Conservation (phyloP, 2,888 invertebrate species). For the Alloscopus bannaensis region DNA sequence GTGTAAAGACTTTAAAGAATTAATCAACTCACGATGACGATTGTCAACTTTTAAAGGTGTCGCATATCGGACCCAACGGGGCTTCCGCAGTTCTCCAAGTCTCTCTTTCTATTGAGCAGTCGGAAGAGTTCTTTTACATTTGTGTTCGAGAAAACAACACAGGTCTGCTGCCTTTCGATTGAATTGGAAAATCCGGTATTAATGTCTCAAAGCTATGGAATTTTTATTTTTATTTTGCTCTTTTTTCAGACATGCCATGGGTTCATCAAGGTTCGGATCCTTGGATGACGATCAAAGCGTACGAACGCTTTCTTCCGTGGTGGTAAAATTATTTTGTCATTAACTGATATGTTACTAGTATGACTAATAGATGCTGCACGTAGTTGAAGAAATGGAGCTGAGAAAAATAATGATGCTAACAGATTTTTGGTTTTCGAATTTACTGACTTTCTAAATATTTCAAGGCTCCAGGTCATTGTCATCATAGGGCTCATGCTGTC, state of each 20-base stretch:
- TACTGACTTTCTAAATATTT: no score
- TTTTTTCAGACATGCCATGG: slow-evolving; percentile 64
- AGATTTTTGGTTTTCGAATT: no score
- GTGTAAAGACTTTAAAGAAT: no score
- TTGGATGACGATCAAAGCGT: slow-evolving; percentile 77
- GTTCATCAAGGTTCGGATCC: slow-evolving; percentile 74
- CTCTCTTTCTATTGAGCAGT: slow-evolving; percentile 61
- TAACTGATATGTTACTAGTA: no score
- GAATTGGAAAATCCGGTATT: not conserved
- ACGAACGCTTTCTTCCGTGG: slow-evolving; percentile 83
- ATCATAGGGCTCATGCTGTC: slow-evolving; percentile 85
- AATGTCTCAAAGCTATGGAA: not conserved
- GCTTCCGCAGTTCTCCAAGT: slow-evolving; percentile 62
- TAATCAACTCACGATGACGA: no score
- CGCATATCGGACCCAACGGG: slow-evolving; percentile 64
- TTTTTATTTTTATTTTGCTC: not conserved
- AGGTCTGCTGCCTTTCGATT: slow-evolving; percentile 31
- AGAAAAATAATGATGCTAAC: no score
- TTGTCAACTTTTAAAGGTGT: slow-evolving; percentile 43
- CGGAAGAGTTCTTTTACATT: slow-evolving; percentile 67
- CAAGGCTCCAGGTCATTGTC: slow-evolving; percentile 76
- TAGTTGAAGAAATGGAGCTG: no score
- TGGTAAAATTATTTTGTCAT: slow-evolving; percentile 84
- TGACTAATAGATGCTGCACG: no score
- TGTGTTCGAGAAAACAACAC: slow-evolving; percentile 69